These are phyloP conservation scores for Laticauda laticaudata DNA, from an alignment of 2,113 vertebrate species.

Conservation along the genomic window DNA sequence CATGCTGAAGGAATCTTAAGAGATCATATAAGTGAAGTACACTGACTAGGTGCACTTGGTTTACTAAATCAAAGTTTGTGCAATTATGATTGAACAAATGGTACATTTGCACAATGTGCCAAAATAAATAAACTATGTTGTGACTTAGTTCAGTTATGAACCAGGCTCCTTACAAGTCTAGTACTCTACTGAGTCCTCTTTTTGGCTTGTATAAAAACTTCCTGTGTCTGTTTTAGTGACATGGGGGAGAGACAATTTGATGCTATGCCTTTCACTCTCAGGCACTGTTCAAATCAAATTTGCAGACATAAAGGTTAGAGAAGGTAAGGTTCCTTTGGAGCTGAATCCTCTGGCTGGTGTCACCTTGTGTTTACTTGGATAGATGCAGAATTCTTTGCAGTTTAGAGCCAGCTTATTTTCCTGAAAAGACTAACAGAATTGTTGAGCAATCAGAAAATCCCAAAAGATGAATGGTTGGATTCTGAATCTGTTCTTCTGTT, in stretches of 20 bases:
- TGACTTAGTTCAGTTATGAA: neutral
- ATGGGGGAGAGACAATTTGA: conserved; percentile 90
- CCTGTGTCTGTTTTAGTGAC: conserved; percentile 91
- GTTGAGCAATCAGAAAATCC: neutral
- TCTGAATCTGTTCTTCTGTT: neutral
- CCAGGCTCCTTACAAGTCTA: neutral
- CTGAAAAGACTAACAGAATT: neutral
- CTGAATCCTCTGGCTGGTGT: neutral
- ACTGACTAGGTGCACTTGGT: neutral
- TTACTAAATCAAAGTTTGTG: neutral
- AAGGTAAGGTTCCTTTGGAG: neutral
- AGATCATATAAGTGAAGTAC: neutral
- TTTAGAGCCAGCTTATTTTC: neutral
- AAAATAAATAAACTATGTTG: neutral
- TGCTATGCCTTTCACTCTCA: conserved; percentile 82
- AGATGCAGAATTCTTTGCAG: neutral
- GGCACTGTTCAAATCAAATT: neutral
- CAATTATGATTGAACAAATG: neutral
- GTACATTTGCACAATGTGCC: neutral
- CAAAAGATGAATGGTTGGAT: neutral
- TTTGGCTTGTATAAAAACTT: conserved; percentile 68
- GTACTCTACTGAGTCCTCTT: neutral
- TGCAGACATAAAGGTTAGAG: neutral
- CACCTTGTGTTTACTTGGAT: neutral
- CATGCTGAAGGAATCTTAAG: neutral